phyloP scores from a whole-genome alignment of 1,140 invertebrate species.

The Antheraea pernyi region DNA sequence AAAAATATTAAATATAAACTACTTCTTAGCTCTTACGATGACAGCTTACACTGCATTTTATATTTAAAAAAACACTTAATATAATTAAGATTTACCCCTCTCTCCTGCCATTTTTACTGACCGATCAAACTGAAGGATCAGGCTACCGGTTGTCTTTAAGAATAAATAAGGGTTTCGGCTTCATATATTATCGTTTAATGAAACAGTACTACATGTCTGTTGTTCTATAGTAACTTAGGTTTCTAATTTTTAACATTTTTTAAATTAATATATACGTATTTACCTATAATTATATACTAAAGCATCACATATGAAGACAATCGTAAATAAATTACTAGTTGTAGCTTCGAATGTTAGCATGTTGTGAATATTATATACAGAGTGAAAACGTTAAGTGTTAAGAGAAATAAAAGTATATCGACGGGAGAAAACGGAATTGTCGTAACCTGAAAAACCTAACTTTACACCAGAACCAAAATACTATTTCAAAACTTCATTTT shows the following conservation, averaged over 20 bases:
- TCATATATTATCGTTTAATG: no score
- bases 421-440: no score
- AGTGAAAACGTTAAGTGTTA: neutral
- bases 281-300: neutral
- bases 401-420: no score
- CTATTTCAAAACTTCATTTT: no score
- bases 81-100: neutral
- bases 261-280: no score
- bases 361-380: neutral
- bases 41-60: neutral
- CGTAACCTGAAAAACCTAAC: no score
- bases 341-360: neutral
- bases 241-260: neutral
- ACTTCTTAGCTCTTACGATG: neutral
- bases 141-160: neutral
- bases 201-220: no score
- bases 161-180: neutral
- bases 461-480: no score
- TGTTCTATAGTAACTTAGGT: neutral
- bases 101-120: neutral
- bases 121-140: neutral
- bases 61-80: neutral
- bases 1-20: neutral
- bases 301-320: neutral
- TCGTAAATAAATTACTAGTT: neutral